A percentile compares a stretch with the other conserved stretches of the same genome.
phyloP scores from a whole-genome alignment of 1,140 invertebrate species.

The Macrobrachium rosenbergii region DNA sequence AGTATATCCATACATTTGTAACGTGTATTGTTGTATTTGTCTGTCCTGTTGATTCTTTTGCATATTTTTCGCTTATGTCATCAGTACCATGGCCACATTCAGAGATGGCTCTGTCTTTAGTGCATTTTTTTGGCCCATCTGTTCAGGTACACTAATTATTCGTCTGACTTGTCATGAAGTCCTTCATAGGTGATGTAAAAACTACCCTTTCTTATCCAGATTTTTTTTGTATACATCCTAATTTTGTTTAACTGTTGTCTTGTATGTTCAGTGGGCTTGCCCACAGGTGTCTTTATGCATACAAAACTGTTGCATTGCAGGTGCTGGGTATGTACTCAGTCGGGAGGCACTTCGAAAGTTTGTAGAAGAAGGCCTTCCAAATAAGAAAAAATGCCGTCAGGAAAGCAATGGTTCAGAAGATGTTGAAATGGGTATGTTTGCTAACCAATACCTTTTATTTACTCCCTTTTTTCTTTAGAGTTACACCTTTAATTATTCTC shows the following conservation, averaged over 20 bases:
- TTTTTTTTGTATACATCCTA: background rate
- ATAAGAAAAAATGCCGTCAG: slow-evolving; percentile 73
- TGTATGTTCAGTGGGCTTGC: slow-evolving; percentile 1
- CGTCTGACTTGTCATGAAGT: slow-evolving; percentile 5
- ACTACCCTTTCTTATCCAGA: background rate
- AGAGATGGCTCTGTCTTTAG: slow-evolving; percentile 43
- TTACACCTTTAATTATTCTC: too few species aligned
- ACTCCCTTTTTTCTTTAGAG: too few species aligned
- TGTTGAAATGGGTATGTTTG: slow-evolving; percentile 76
- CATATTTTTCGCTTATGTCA: too few species aligned
- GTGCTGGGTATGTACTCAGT: slow-evolving; percentile 87
- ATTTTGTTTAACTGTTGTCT: slow-evolving; percentile 21
- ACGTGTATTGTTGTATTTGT: slow-evolving; percentile 16
- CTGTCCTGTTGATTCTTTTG: background rate
- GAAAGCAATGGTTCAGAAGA: slow-evolving; percentile 65
- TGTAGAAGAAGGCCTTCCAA: slow-evolving; percentile 79
- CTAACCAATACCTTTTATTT: slow-evolving; percentile 73
- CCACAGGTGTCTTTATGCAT: background rate
- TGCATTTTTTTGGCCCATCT: slow-evolving; percentile 29
- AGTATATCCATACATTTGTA: background rate
- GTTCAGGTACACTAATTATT: slow-evolving; percentile 29
- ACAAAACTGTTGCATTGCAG: slow-evolving; percentile 25
- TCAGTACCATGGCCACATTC: slow-evolving; percentile 20
- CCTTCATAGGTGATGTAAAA: background rate
- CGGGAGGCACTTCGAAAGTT: slow-evolving; percentile 82